Base-by-base conservation (phyloP, 2,888 invertebrate genomes). In the Uropetala carovei region DNA sequence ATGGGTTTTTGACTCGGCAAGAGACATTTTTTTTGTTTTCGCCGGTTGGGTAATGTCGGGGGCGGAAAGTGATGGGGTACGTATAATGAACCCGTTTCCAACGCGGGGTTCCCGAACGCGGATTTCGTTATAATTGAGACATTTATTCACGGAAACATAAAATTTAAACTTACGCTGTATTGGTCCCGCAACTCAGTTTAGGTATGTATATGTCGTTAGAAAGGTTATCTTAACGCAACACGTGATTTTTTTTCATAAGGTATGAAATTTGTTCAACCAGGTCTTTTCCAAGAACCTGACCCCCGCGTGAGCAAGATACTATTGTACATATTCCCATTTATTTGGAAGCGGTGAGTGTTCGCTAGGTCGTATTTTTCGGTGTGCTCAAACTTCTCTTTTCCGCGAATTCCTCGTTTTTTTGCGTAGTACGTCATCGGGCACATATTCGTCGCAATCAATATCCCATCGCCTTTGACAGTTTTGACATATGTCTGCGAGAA, bases 1-100 rank as follows among this genome's bases (percentile, higher is more conserved):
- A 75, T 75, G 75, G 75, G 75, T 75, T 75, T 43, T 75, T 75
- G 75, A 22, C 22, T 75, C 22, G 68, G 75, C 22, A 75, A 75
- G 75, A 22, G 75, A 10, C 22, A 27, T 22, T 75, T 75, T 22
- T 75, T 22, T 75, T 22, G 13, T 75, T 75, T 75, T 75, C 22
- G 13, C 9, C 75, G 22, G 75, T 11, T 27, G 75, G 75, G 75
- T 13, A 27, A 27, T 75, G 75, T 75, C 22, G 27, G 27, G 27
- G 75, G 75, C 11, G 27, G 75, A 27, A 75, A 75, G 75, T 27
- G 75, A 75, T 75, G 75, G 18, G 75, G 13, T 22, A 75, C 75
- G 27, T 75, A 27, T 27, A 43, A 43, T 43, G 5, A 43, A 43
- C 5, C 43, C 43, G 43, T 43, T 43, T 43, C 43, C 43, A 1